phyloP scores from a whole-genome alignment of 2,797 vertebrate species.

The Triplophysa yarkandensis region DNA sequence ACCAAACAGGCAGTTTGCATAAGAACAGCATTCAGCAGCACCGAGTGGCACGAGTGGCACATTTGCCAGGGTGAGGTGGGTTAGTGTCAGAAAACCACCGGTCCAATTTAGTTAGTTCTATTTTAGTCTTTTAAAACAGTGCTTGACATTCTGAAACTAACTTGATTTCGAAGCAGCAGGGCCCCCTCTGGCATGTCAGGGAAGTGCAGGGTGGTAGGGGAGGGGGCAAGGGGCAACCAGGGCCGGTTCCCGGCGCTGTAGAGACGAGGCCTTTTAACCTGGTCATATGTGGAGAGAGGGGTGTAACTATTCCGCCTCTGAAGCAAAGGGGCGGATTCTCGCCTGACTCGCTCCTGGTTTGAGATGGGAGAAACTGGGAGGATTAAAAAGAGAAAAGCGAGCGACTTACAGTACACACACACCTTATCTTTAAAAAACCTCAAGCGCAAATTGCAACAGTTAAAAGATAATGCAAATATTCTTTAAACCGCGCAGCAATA shows the following conservation, averaged over 20 bases:
- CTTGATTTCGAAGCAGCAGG: conserved; percentile 81
- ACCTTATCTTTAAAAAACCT: conserved; percentile 16
- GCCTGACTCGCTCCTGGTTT: conserved; percentile 79
- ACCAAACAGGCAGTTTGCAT: conserved; percentile 28
- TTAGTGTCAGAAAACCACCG: conserved; percentile 44
- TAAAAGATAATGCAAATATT: background rate
- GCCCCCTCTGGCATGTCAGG: conserved; percentile 80
- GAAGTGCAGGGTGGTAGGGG: conserved; percentile 76
- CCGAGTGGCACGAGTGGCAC: conserved; percentile 1
- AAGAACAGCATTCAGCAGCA: conserved; percentile 12
- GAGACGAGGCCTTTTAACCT: conserved; percentile 88
- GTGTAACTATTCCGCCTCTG: conserved; percentile 96
- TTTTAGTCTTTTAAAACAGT: conserved; percentile 53
- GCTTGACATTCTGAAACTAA: conserved; percentile 75
- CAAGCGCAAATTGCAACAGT: background rate
- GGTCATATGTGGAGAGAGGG: conserved; percentile 89
- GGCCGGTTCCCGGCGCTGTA: conserved; percentile 93
- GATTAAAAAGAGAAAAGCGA: conserved; percentile 64
- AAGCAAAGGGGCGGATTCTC: conserved; percentile 80
- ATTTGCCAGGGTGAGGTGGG: conserved; percentile 35
- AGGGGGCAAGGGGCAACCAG: conserved; percentile 80
- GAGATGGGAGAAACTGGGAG: conserved; percentile 71
- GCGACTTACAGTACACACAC: conserved; percentile 1
- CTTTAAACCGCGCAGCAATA: background rate
- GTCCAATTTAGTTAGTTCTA: conserved; percentile 58